Evolutionary conservation across 2,797 vertebrate species (phyloP).

Genomic region (Poecilia picta): DNA sequence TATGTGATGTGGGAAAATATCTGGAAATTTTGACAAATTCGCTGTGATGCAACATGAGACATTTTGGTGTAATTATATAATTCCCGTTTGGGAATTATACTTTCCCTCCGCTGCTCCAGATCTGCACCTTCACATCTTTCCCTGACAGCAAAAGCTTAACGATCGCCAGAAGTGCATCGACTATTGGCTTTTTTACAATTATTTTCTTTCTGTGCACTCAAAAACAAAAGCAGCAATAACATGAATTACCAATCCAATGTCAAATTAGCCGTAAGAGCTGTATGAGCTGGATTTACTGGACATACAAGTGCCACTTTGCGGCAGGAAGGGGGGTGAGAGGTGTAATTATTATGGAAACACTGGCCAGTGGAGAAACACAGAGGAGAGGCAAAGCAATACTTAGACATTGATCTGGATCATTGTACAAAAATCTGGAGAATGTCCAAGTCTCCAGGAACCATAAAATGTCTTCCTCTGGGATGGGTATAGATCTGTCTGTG

Average conservation of each 20-base stretch:
- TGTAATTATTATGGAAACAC: neutral
- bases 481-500: neutral
- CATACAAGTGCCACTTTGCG: neutral
- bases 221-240: slow-evolving; percentile 1
- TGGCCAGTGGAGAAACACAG: neutral
- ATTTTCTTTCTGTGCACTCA: neutral
- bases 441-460: neutral
- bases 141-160: neutral
- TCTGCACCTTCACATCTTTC: neutral
- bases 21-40: neutral
- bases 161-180: neutral
- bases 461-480: neutral
- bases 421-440: neutral
- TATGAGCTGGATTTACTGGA: neutral
- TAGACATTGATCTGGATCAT: neutral
- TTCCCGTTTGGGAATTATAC: neutral
- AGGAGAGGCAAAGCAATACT: neutral
- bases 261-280: slow-evolving; percentile 7
- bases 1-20: neutral
- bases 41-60: neutral
- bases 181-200: neutral
- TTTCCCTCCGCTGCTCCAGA: neutral
- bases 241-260: slow-evolving; percentile 7
- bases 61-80: neutral
- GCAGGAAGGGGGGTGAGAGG: too few species aligned